Evolutionary conservation across 2,113 vertebrate genomes (phyloP), one percentile per base, ranked within the genome.

Genomic region (Acanthisitta chloris): DNA sequence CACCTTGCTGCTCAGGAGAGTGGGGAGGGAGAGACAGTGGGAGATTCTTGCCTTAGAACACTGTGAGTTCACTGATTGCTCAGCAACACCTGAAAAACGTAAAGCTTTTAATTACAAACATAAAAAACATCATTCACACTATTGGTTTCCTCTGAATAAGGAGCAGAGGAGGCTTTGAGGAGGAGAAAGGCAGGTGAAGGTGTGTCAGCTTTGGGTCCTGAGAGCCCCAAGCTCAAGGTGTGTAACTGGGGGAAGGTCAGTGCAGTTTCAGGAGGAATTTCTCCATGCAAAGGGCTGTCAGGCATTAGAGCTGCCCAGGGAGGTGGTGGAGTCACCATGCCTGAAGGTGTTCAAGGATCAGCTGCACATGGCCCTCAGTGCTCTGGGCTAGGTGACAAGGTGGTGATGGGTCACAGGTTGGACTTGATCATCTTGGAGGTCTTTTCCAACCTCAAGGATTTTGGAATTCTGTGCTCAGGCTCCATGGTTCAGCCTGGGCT

Each of bases 91-190:
- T 77, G 80, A 12, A 36, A 77, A 82, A 46, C 54, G 19, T 17
- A 43, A 80, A 86, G 76, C 85, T 92, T 94, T 95, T 88, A 8
- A 96, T 96, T 96, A 96, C 95, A 96, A 81, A 3, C 17, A 21
- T 12, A 21, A 5, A 20, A 2, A 43, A 24, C n/a, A 11, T 7
- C 33, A 15, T 25, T 33, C 31, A 13, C 24, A 3, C 16, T 33
- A 48, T 52, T 80, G 72, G 40, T 28, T 90, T 70, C 2, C 17
- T 34, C 64, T 28, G 25, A 20, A 2, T 14, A 2, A 34, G 38
- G 51, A 16, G 26, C 3, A 62, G 80, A 14, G 55, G 38, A 26
- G 81, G 31, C 25, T 19, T 18, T 14, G 66, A 24, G 74, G 28
- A 40, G 46, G 67, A 24, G 17, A 16, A 55, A 28, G 40, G 62